Conservation (phyloP, 1,140 invertebrate genomes). For the Neodiprion fabricii region DNA sequence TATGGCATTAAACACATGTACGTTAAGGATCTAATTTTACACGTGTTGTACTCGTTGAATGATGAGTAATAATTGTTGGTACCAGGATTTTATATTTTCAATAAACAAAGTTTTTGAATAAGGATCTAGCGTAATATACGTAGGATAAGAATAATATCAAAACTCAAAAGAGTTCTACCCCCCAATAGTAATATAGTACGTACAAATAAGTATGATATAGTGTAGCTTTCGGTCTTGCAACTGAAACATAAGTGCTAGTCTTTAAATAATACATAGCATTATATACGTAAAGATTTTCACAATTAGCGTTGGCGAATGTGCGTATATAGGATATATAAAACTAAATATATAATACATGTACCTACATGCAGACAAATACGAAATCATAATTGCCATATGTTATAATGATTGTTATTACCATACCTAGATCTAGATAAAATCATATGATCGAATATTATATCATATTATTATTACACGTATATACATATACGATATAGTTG, state of each 20-base stretch:
- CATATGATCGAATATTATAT: not conserved
- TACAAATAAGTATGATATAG: conserved; percentile 27
- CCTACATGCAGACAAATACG: not conserved
- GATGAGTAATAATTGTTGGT: too few relatives aligned
- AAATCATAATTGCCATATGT: not conserved
- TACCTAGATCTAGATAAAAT: not conserved
- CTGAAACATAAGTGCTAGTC: conserved; percentile 49
- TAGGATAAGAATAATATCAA: conserved; percentile 31
- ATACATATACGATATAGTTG: not conserved
- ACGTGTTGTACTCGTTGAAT: too few relatives aligned
- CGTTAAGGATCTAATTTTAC: too few relatives aligned
- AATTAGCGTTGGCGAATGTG: not conserved
- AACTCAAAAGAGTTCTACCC: conserved; percentile 9
- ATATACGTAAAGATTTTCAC: conserved; percentile 8
- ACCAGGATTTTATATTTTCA: not conserved
- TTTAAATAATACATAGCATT: conserved; percentile 35
- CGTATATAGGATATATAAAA: not conserved
- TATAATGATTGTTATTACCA: not conserved
- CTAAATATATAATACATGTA: too few relatives aligned
- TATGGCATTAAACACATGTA: too few relatives aligned
- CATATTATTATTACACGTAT: conserved; percentile 1
- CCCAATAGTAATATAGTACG: conserved; percentile 26
- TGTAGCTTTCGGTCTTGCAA: conserved; percentile 38
- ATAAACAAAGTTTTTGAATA: not conserved
- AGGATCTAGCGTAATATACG: conserved; percentile 42